These are phyloP conservation scores for Zaprionus lineosus DNA, from an alignment of 2,888 invertebrate species.

Conservation along the genomic window DNA sequence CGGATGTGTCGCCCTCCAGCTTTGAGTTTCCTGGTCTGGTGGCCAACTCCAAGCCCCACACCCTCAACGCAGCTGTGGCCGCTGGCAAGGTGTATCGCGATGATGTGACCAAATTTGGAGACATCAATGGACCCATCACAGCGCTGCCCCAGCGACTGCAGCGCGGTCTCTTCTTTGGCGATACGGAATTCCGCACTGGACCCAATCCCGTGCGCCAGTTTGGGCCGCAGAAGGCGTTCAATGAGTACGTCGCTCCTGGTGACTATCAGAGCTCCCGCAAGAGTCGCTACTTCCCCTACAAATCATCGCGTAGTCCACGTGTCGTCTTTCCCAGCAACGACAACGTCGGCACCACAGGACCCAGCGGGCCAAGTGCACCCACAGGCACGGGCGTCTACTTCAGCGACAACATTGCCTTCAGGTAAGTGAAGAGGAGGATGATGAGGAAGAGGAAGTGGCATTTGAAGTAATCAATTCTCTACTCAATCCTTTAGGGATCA, in stretches of 20 bases:
- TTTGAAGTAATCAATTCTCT: background rate
- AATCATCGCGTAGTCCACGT: constrained; percentile 82
- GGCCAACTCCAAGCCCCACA: constrained; percentile 79
- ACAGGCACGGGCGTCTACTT: constrained; percentile 80
- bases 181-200: constrained; percentile 78
- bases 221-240: constrained; percentile 81
- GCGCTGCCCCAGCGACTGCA: constrained; percentile 80
- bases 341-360: constrained; percentile 80
- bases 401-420: constrained; percentile 82
- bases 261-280: constrained; percentile 81
- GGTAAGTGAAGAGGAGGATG: constrained; percentile 61
- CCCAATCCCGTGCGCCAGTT: constrained; percentile 63
- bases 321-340: constrained; percentile 82
- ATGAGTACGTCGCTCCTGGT: constrained; percentile 76
- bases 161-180: constrained; percentile 80
- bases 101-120: constrained; percentile 83
- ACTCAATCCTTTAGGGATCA: constrained; percentile 83
- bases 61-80: constrained; percentile 66
- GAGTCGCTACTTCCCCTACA: constrained; percentile 81
- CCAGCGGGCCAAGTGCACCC: constrained; percentile 67
- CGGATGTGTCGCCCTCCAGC: constrained; percentile 68
- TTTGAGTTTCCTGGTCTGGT: constrained; percentile 81
- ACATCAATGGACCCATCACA: constrained; percentile 82
- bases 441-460: background rate
- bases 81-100: constrained; percentile 80